A percentile compares a stretch with the other conserved stretches of the same genome.
These are phyloP conservation scores for Anoplophora glabripennis DNA, from an alignment of 1,140 invertebrate genomes.

Conservation along the genomic window DNA sequence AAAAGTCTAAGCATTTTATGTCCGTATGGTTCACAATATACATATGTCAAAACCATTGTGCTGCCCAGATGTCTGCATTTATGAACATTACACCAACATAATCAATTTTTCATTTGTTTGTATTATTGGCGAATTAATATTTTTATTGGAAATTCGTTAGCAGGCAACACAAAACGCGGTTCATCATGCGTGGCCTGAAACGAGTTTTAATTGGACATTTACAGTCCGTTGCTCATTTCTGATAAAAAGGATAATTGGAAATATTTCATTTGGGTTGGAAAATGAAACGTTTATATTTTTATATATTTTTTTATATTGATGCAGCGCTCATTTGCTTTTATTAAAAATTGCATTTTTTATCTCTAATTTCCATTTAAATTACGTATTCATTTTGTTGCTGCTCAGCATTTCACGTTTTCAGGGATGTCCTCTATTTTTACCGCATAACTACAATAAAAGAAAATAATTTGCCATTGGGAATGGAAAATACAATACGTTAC, in stretches of 20 bases:
- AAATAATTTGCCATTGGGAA: no score
- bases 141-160: slow-evolving; percentile 25
- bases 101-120: slow-evolving; percentile 25
- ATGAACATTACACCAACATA: slow-evolving; percentile 16
- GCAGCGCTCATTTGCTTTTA: slow-evolving; percentile 9
- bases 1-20: no score
- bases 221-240: slow-evolving; percentile 20
- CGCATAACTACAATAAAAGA: no score
- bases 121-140: slow-evolving; percentile 28
- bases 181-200: slow-evolving; percentile 24
- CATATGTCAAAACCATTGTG: no score
- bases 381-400: neutral
- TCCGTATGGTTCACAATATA: no score
- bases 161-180: slow-evolving; percentile 15
- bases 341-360: slow-evolving; percentile 14
- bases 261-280: slow-evolving; percentile 12
- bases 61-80: neutral
- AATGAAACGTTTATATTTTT: slow-evolving; percentile 14
- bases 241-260: slow-evolving; percentile 14
- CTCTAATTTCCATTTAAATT: slow-evolving; percentile 11
- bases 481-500: no score
- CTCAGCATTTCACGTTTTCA: neutral
- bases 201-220: slow-evolving; percentile 22
- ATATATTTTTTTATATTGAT: slow-evolving; percentile 6
- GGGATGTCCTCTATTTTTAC: no score